A percentile compares a stretch with the other conserved stretches of the same genome.
These are phyloP conservation scores for Phthorimaea operculella DNA, from an alignment of 1,140 invertebrate genomes.

Conservation along the genomic window DNA sequence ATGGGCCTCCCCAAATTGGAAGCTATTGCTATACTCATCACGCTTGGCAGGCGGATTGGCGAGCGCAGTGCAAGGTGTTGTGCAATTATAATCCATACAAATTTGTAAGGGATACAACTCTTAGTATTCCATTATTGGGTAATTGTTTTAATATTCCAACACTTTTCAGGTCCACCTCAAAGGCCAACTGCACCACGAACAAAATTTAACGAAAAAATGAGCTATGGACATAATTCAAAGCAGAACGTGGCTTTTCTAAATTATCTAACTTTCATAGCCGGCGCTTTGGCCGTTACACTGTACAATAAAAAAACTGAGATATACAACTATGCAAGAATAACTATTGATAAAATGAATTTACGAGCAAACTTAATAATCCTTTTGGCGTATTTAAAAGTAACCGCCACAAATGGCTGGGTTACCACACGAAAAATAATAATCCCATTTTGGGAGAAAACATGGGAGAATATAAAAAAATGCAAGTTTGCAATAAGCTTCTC, in stretches of 20 bases:
- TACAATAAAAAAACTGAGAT: constrained; percentile 36
- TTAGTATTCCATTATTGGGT: no score
- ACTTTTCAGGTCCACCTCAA: no score
- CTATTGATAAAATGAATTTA: constrained; percentile 13
- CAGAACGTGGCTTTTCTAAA: constrained; percentile 19
- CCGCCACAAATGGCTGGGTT: constrained; percentile 9
- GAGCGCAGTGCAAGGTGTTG: no score
- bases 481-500: no score
- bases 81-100: no score
- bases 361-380: not conserved
- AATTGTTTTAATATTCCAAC: no score
- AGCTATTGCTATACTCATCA: no score
- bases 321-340: constrained; percentile 15
- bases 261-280: constrained; percentile 35
- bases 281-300: constrained; percentile 29
- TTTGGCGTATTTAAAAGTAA: constrained; percentile 14
- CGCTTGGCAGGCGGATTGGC: no score
- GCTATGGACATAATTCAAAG: not conserved
- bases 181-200: not conserved
- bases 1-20: no score
- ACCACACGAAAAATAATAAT: constrained; percentile 11
- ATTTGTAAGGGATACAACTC: no score
- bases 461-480: no score
- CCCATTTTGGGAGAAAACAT: not conserved
- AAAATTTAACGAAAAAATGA: not conserved